Base-by-base conservation (phyloP, 2,888 invertebrate genomes). In the Hirtodrosophila duncani region DNA sequence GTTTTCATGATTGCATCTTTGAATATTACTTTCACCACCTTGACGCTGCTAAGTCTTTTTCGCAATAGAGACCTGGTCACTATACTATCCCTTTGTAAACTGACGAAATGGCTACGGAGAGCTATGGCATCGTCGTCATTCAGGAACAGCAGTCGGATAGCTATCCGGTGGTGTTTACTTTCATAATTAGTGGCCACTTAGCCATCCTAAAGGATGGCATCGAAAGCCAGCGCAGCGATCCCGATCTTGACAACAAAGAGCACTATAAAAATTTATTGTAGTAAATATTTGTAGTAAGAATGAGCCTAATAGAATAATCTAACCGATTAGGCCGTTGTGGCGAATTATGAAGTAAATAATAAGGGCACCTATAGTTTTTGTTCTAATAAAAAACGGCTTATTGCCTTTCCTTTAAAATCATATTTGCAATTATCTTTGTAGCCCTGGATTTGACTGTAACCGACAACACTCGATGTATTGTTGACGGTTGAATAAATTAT, bases 71-170 rank as follows among this genome's bases (percentile, higher is more conserved):
- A 65, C 65, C 0, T 63, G 63, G 45, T 56, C 60, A 1, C 1
- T 67, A 1, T 74, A 55, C 23, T 43, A 63, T 11, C 72, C 74
- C 0, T 48, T 59, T 1, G 31, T 63, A 8, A 39, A 72, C 13
- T 65, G 67, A 63, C 37, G 37, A 2, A 4, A 20, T 0, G 48
- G 57, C n/a, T 7, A 5, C 0, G 11, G 24, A 8, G 39, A 66
- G 5, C 34, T 60, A n/a, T 58, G 36, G 39, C 13, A 43, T 27
- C 7, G 55, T 29, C 0, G 30, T 39, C 3, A 14, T 18, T 8
- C 49, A 50, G 14, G 44, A 45, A n/a, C 3, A 50, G 9, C 2
- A 42, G 1, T 20, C 58, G n/a, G 62, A 62, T 7, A 23, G 31
- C 3, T 61, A 18, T 34, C 14, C 48, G 11, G 21, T 66, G 1